Base-by-base conservation (phyloP, 2,888 invertebrate genomes). In the Sinopyrophorus schimmeli region DNA sequence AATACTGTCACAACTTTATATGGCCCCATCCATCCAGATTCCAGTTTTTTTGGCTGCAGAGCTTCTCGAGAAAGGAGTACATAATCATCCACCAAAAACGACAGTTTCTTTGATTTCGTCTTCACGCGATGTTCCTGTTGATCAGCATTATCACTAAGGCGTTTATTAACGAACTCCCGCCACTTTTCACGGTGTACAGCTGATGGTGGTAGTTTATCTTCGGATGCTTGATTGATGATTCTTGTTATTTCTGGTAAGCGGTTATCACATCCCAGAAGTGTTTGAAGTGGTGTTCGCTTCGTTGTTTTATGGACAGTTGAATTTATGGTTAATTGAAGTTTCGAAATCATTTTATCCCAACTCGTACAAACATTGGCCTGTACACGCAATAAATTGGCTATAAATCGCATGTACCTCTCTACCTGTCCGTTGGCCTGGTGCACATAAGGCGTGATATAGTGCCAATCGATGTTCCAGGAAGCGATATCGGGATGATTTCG, bases 391-490 rank as follows among this genome's bases (percentile, higher is more conserved):
- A 26, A n/a, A 12, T 28, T 28, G 2, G 23, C 23, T 7, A 23
- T 5, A 23, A 23, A 23, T 5, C 9, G 23, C 23, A 23, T 23
- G 6, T 23, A 28, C 15, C 28, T 28, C 9, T 28, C 28, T 14
- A 15, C 28, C 6, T 28, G 28, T 5, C 28, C 28, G 15, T 28
- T 28, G 15, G 15, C 28, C 2, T 28, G 28, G n/a, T 28, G 28
- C 9, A 28, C 28, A 6, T 27, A 2, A 6, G 11, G 27, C 5
- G 27, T 3, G 9, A 27, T 27, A 6, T 3, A 27, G 10, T 27
- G 9, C 3, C 6, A 27, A 12, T 27, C 11, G 6, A 27, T 27
- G 27, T 27, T 27, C 27, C 27, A 27, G 3, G 27, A 7, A 27
- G 10, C 27, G 27, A 27, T 27, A 27, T 27, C 10, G 11, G 27